phyloP scores from a whole-genome alignment of 2,888 invertebrate genomes.

The Lepidonotus clava region DNA sequence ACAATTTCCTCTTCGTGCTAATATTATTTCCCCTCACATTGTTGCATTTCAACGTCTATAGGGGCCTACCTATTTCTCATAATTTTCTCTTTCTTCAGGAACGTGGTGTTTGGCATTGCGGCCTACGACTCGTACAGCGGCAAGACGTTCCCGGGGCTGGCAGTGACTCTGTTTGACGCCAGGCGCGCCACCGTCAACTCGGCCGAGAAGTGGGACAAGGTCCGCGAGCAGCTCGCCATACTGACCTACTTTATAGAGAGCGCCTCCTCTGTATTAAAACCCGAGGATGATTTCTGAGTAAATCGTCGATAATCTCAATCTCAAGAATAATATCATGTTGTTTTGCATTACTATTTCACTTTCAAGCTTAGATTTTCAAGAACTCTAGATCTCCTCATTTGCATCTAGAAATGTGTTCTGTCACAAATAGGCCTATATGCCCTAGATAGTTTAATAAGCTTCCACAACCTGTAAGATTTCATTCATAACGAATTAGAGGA shows the following conservation, averaged over 20 bases:
- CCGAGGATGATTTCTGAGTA: neutral
- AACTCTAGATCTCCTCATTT: too few species aligned
- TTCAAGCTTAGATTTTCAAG: too few species aligned
- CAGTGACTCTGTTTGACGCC: conserved; percentile 71
- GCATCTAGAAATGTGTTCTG: too few species aligned
- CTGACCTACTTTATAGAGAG: conserved; percentile 68
- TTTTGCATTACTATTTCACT: too few species aligned
- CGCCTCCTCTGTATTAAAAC: conserved; percentile 64
- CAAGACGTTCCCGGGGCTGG: conserved; percentile 75
- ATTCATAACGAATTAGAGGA: too few species aligned
- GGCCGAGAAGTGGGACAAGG: conserved; percentile 65
- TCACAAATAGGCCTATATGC: too few species aligned
- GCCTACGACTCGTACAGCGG: conserved; percentile 73
- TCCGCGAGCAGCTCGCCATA: conserved; percentile 69
- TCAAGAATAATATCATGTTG: too few species aligned
- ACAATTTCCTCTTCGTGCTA: neutral
- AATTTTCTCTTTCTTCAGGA: conserved; percentile 65
- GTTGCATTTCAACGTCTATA: too few species aligned
- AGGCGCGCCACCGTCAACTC: neutral
- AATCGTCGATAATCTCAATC: too few species aligned
- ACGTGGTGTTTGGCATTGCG: conserved; percentile 79
- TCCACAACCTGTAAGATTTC: too few species aligned
- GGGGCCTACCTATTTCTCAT: neutral
- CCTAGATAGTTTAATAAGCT: too few species aligned
- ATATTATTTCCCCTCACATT: neutral